phyloP scores from a whole-genome alignment of 2,888 invertebrate genomes.

The Leucophenga maculata region DNA sequence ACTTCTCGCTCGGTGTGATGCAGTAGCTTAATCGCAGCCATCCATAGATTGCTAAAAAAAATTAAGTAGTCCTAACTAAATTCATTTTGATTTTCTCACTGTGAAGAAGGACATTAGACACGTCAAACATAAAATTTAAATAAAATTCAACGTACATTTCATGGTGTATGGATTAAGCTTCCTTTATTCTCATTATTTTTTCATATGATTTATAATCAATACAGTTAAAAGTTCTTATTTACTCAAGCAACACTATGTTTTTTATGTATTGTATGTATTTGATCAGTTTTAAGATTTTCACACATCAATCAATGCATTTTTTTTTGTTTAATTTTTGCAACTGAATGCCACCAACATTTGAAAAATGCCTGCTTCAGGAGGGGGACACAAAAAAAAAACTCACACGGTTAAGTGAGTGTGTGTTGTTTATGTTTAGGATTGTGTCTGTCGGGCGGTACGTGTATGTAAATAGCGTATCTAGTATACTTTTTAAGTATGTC shows the following conservation, averaged over 20 bases:
- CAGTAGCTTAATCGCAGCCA: no score
- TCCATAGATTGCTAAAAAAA: no score
- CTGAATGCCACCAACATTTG: background rate
- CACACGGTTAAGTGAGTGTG: background rate
- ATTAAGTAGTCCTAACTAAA: no score
- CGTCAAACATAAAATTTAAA: no score
- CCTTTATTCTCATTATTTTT: conserved; percentile 59
- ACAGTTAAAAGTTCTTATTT: conserved; percentile 59
- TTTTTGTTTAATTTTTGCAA: background rate
- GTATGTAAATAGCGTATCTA: conserved; percentile 38
- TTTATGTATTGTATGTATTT: conserved; percentile 27
- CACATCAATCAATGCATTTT: background rate
- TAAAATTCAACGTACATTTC: no score
- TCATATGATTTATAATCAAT: conserved; percentile 45
- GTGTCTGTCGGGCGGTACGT: conserved; percentile 29
- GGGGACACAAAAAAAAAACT: background rate
- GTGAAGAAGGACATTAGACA: no score
- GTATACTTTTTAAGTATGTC: conserved; percentile 61
- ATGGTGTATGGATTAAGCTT: conserved; percentile 58
- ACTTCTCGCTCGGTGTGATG: no score
- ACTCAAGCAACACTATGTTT: conserved; percentile 57
- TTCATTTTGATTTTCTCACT: no score
- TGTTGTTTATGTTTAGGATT: conserved; percentile 3
- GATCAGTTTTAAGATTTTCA: conserved; percentile 31
- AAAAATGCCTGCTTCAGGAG: background rate